Percentiles rank a stretch among this genome's conserved stretches.
phyloP scores from a whole-genome alignment of 2,113 vertebrate species.

The Dipodomys ordii region DNA sequence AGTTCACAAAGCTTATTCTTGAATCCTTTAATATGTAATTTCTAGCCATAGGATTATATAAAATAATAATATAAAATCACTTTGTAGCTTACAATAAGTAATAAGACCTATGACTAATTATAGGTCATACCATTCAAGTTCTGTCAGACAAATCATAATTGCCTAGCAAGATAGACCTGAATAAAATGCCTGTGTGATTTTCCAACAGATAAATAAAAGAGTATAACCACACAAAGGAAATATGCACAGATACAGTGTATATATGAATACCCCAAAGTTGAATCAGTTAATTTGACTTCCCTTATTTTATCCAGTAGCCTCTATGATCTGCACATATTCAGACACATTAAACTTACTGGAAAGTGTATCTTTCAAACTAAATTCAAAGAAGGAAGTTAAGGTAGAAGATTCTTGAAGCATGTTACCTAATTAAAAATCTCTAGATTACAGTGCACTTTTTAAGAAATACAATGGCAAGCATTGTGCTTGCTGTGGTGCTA shows the following conservation, averaged over 20 bases:
- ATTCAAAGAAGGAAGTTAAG: neutral
- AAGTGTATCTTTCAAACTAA: conserved; percentile 14
- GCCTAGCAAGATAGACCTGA: neutral
- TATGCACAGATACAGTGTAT: neutral
- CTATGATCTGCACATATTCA: neutral
- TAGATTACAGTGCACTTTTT: neutral
- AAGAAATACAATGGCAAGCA: neutral
- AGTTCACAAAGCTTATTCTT: neutral
- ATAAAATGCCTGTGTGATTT: rapidly evolving
- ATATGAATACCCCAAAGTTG: neutral
- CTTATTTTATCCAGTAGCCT: neutral
- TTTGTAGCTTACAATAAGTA: neutral
- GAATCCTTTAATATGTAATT: neutral
- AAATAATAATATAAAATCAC: neutral
- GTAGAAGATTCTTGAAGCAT: neutral
- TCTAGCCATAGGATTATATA: neutral
- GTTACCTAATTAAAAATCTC: neutral
- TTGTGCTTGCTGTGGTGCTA: neutral
- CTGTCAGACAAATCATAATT: conserved; percentile 1
- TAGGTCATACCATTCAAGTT: neutral
- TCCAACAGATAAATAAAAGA: neutral
- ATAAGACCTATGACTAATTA: neutral
- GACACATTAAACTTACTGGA: neutral
- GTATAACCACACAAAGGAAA: neutral
- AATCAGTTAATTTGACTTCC: neutral